Conservation (phyloP, 2,113 vertebrate genomes). For the Macaca mulatta region DNA sequence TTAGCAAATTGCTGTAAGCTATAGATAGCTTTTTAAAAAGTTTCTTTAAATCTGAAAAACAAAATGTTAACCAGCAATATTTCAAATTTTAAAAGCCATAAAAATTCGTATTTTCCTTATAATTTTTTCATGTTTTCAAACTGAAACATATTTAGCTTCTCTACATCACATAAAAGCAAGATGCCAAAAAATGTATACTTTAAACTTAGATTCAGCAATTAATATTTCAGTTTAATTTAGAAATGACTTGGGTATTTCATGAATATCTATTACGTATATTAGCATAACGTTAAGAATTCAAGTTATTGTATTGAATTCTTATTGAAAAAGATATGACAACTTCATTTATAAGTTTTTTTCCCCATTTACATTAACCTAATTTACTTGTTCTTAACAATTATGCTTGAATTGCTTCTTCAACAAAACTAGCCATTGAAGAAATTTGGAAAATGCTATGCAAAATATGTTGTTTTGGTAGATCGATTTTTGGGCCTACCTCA, state of each 20-base stretch:
- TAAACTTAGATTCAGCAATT: not conserved
- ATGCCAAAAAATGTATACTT: not conserved
- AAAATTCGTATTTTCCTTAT: not conserved
- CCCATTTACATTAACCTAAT: not conserved
- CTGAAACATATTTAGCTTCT: not conserved
- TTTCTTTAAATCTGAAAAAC: not conserved
- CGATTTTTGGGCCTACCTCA: not conserved
- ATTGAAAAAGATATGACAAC: not conserved
- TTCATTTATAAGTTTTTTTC: not conserved
- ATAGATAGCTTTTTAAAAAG: not conserved
- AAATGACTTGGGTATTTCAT: not conserved
- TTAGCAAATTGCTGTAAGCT: not conserved
- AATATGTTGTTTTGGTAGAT: not conserved
- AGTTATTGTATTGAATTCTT: not conserved
- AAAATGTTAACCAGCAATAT: not conserved
- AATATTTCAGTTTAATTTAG: not conserved
- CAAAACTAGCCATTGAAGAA: not conserved
- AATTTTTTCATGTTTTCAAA: not conserved
- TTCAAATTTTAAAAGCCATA: not conserved
- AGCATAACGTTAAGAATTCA: not conserved
- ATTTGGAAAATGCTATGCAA: not conserved
- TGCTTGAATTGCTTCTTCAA: not conserved
- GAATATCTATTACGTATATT: not conserved
- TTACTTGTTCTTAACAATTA: not conserved
- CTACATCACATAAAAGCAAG: not conserved